Conservation (phyloP, 2,113 vertebrate genomes). For the Notothenia coriiceps region DNA sequence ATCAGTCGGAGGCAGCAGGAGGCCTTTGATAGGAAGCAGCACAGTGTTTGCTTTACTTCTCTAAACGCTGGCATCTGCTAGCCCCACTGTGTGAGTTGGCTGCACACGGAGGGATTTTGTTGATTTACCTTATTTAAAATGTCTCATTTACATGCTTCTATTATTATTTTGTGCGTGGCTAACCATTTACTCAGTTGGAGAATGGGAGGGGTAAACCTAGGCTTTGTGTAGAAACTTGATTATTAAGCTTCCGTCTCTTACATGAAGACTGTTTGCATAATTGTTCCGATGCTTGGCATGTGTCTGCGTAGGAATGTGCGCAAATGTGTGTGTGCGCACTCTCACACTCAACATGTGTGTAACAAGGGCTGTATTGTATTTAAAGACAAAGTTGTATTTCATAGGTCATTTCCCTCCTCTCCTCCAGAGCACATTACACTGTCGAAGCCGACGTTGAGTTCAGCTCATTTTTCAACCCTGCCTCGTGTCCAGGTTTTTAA, state of each 20-base stretch:
- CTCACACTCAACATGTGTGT: not conserved
- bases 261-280: conserved; percentile 54
- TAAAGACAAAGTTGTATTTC: conserved; percentile 64
- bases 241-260: conserved; percentile 44
- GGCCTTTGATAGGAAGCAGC: conserved; percentile 75
- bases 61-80: conserved; percentile 56
- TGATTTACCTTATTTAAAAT: conserved; percentile 63
- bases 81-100: conserved; percentile 64
- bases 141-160: conserved; percentile 38
- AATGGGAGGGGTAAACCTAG: conserved; percentile 23
- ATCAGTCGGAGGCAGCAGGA: conserved; percentile 69
- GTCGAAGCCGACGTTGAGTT: conserved; percentile 63
- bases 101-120: conserved; percentile 40
- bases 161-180: conserved; percentile 17
- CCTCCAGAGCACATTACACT: conserved; percentile 37
- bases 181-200: conserved; percentile 38
- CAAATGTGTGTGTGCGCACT: not conserved
- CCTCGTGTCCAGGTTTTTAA: conserved; percentile 79
- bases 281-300: conserved; percentile 41
- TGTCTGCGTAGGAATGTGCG: conserved; percentile 33
- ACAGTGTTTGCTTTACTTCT: conserved; percentile 74
- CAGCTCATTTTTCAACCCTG: conserved; percentile 79
- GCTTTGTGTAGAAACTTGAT: conserved; percentile 40
- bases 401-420: conserved; percentile 66
- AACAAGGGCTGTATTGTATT: conserved; percentile 57